Conservation (phyloP, 2,797 vertebrate genomes). For the Esox lucius region DNA sequence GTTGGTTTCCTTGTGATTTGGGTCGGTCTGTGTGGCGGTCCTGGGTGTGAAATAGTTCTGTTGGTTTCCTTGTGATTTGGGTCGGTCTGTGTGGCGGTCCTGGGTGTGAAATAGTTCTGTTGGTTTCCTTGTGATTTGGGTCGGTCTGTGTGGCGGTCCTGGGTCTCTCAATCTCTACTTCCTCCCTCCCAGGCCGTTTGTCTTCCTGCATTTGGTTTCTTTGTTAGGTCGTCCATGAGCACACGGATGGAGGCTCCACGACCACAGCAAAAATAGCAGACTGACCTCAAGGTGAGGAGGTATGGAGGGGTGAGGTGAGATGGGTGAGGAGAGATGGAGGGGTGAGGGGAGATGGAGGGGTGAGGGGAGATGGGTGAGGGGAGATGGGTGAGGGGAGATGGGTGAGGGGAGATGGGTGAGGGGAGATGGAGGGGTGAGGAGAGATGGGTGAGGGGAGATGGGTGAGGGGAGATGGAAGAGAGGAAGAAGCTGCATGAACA, state of each 20-base stretch:
- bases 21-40: too few species aligned
- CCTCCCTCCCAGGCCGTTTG: slow-evolving; percentile 24
- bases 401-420: neutral
- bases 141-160: too few species aligned
- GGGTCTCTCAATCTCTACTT: too few species aligned
- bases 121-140: too few species aligned
- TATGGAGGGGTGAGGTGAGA: slow-evolving; percentile 1
- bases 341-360: neutral
- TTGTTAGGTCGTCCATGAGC: slow-evolving; percentile 39
- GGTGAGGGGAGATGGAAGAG: neutral
- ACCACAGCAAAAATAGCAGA: slow-evolving; percentile 8
- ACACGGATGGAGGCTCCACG: neutral
- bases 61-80: too few species aligned
- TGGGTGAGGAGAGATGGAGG: neutral
- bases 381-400: neutral
- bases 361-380: neutral
- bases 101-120: too few species aligned
- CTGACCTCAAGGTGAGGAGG: neutral
- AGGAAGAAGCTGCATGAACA: neutral
- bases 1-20: too few species aligned
- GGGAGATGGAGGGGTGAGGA: neutral
- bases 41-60: too few species aligned
- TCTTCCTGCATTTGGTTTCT: slow-evolving; percentile 53
- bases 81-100: too few species aligned
- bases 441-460: neutral